Evolutionary conservation across 2,113 vertebrate genomes (phyloP).

Genomic region (Accipiter virgatus): DNA sequence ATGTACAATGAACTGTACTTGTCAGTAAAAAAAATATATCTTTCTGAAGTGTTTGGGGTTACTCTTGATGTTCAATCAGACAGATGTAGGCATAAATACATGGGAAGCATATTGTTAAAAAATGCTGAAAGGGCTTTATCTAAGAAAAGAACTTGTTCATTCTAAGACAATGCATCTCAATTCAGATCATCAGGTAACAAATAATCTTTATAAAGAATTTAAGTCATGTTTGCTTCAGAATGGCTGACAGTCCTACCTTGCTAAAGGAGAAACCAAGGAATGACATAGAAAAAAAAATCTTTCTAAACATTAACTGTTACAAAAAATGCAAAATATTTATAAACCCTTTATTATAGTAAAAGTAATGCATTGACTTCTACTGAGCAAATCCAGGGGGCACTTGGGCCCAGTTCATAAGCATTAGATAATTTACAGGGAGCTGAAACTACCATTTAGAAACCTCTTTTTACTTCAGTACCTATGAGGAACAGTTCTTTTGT

Average conservation of each 20-base stretch:
- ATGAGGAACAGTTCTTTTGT: not conserved
- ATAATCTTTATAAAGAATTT: not conserved
- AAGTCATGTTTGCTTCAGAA: not conserved
- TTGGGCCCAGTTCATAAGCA: too few species aligned
- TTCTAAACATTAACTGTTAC: not conserved
- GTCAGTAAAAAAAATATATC: not conserved
- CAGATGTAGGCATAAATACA: not conserved
- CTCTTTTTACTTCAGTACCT: not conserved
- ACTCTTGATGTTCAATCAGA: not conserved
- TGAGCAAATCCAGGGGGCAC: not conserved
- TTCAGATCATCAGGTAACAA: not conserved
- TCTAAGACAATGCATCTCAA: not conserved
- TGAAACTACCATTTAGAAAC: not conserved
- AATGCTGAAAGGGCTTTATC: not conserved
- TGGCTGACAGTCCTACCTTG: not conserved
- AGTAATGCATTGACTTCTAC: not conserved
- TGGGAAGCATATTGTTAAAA: not conserved
- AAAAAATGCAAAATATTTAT: not conserved
- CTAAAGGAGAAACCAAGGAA: not conserved
- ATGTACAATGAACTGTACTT: not conserved
- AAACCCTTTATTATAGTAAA: not conserved
- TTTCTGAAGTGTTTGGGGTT: not conserved
- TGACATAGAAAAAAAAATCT: too few species aligned
- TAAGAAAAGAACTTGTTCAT: not conserved
- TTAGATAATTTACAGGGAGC: not conserved